Conservation (phyloP, 2,113 vertebrate species). For the Ptyas mucosa region DNA sequence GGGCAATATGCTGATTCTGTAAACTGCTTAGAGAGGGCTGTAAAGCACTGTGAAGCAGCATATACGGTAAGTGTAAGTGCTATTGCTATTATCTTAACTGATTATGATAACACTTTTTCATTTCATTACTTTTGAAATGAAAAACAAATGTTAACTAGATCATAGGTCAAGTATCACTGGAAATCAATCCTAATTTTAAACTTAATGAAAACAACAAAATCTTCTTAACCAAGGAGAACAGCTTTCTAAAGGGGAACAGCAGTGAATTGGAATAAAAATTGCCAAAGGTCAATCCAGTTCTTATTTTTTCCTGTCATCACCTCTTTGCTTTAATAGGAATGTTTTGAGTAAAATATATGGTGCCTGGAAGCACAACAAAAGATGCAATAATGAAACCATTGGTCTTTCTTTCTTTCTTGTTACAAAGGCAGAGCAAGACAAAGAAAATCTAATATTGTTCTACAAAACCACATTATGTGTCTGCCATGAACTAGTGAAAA, state of each 20-base stretch:
- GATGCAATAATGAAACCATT: neutral
- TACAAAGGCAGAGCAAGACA: neutral
- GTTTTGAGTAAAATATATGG: neutral
- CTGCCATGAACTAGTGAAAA: neutral
- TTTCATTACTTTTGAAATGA: neutral
- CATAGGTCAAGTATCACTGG: neutral
- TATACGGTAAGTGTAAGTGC: too few relatives aligned
- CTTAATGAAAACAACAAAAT: neutral
- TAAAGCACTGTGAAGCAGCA: too few relatives aligned
- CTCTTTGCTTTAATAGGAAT: neutral
- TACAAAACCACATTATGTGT: neutral
- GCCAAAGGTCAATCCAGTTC: neutral
- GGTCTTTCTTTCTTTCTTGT: slow-evolving; percentile 8
- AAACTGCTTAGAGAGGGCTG: too few relatives aligned
- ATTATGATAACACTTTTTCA: neutral
- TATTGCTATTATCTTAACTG: neutral
- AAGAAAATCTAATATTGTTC: slow-evolving; percentile 26
- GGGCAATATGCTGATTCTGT: too few relatives aligned
- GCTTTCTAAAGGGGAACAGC: neutral
- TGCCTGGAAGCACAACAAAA: slow-evolving; percentile 21
- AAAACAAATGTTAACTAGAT: neutral
- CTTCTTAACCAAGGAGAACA: neutral
- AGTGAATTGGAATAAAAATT: neutral
- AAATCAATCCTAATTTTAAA: neutral
- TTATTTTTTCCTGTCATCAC: neutral